A percentile compares a stretch with the other conserved stretches of the same genome.
Conservation (phyloP, 1,140 invertebrate species). For the Triops longicaudatus region DNA sequence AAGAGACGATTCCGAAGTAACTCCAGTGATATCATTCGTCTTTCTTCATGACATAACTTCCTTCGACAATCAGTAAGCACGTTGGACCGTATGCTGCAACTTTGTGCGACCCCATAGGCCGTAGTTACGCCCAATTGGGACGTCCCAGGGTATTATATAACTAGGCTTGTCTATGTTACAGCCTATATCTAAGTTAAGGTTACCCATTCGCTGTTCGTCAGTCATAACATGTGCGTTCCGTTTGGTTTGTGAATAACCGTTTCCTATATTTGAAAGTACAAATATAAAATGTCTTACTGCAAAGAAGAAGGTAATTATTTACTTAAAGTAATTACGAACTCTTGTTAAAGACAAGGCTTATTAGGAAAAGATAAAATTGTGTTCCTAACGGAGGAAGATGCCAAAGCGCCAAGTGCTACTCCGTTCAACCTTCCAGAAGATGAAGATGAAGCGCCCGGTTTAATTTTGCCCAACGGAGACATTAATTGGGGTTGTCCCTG, state of each 20-base stretch:
- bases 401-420: conserved; percentile 56
- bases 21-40: too few relatives aligned
- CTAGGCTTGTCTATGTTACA: too few relatives aligned
- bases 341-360: neutral
- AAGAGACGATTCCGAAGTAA: too few relatives aligned
- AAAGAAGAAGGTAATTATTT: conserved; percentile 27
- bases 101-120: too few relatives aligned
- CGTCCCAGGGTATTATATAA: too few relatives aligned
- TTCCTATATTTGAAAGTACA: neutral
- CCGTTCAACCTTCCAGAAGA: conserved; percentile 53
- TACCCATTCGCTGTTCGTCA: neutral
- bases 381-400: conserved; percentile 70
- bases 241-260: neutral
- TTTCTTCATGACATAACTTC: too few relatives aligned
- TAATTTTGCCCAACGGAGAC: conserved; percentile 75
- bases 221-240: neutral
- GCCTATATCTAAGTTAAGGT: too few relatives aligned
- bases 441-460: conserved; percentile 59
- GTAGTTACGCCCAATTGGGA: too few relatives aligned
- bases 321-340: neutral
- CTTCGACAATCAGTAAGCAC: too few relatives aligned
- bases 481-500: conserved; percentile 98
- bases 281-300: conserved; percentile 26
- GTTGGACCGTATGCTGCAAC: too few relatives aligned
- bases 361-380: conserved; percentile 74